Base-by-base conservation (phyloP, 1,140 invertebrate genomes). In the Bombus haemorrhoidalis region DNA sequence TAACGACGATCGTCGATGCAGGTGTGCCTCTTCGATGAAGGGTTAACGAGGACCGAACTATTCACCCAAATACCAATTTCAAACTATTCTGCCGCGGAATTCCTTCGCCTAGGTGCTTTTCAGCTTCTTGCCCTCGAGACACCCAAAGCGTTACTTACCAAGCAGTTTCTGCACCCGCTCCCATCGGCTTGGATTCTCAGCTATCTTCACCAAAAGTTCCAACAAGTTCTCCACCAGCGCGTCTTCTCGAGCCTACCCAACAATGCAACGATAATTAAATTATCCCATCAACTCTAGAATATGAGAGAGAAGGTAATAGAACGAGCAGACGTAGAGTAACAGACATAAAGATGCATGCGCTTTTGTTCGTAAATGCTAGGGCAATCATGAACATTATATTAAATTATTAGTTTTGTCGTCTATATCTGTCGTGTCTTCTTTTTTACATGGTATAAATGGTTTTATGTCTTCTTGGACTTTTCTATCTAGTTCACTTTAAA, bases 131-230 rank as follows among this genome's bases (percentile, higher is more conserved):
- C 10, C 32, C 8, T 15, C 32, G 8, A 8, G 2, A 47, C 15
- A 28, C 3, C 5, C 4, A 57, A 13, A 43, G n/a, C 34, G 39
- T 69, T 89, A 92, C 94, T 94, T 90, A 95, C 94, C 81, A 39
- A 94, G 87, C 71, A 94, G 78, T 85, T 92, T 89, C 83, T 92
- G 92, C 47, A 91, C 85, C n/a, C 87, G 91, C 59, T 92, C 87
- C 91, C 91, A 93, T 86, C 83, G 87, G 37, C 87, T 76, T 69
- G 91, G 91, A 90, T 93, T 86, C 81, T 93, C 92, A 15, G 90
- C 87, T 28, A 94, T 80, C 82, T 92, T 92, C 68, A 84, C 79
- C 76, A 93, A 43, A 64, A 94, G 83, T 83, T 93, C 91, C 87
- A 94, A 86, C 86, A 94, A 85, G 81, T 89, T 92, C 85, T 93